Base-by-base conservation (phyloP, 2,113 vertebrate species). In the Paradisaea rubra region DNA sequence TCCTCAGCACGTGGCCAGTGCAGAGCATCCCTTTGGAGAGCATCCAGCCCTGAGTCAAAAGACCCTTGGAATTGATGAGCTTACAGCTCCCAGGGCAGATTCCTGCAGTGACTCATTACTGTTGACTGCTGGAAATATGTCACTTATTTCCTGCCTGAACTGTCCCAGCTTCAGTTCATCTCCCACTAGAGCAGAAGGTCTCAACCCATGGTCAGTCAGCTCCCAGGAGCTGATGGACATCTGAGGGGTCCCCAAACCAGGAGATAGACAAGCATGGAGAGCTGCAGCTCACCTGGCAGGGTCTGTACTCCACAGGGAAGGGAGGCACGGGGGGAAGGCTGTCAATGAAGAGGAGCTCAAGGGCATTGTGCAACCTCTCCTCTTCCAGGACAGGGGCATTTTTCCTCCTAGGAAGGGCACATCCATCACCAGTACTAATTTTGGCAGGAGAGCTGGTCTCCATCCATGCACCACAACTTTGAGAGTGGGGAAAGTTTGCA, bases 121-220 rank as follows among this genome's bases (percentile, higher is more conserved):
- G 27, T 71, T 86, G 50, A 27, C 56, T 76, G 61, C 33, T 93
- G 50, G 70, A 94, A 94, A 89, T 72, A 83, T 82, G 89, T 92
- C 87, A 84, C 71, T 95, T 79, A 94, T 95, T 96, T 96, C 91
- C 91, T 95, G 91, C 78, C 73, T 82, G 65, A 52, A 63, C 45
- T 65, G 61, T 89, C 85, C 63, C 81, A 82, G n/a, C 42, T 87
- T 84, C 76, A 81, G 60, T 70, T 82, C 83, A 77, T 64, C 13
- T 86, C 73, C 69, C 10, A 3, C 33, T 52, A n/a, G 61, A 91
- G 78, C 73, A 74, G 72, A 53, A 93, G 84, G 53, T 56, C 70
- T 74, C 91, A 81, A 1, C 8, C 25, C 35, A 11, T 13, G 47
- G 24, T 54, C 69, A 57, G 66, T 17, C 4, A 15, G 54, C 59